These are phyloP conservation scores for Rambutsinella grinnellia DNA, from an alignment of 2,888 invertebrate genomes.

Conservation along the genomic window DNA sequence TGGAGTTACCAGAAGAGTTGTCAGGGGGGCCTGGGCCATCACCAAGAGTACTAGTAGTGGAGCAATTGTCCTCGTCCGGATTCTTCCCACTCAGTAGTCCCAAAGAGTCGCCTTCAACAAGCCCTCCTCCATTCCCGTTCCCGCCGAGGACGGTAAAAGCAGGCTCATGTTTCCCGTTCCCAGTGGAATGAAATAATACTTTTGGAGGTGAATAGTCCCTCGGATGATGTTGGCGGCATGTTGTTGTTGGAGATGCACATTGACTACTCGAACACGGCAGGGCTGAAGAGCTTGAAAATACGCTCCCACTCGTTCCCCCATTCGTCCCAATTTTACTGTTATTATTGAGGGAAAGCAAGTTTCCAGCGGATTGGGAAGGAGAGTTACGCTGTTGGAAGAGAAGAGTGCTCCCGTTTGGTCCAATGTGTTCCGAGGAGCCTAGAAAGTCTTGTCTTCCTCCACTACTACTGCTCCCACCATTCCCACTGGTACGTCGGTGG, in stretches of 20 bases:
- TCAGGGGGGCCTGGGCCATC: constrained; percentile 63
- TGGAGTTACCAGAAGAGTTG: constrained; percentile 58
- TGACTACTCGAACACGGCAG: neutral
- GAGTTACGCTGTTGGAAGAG: constrained; percentile 30
- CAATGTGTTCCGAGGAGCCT: constrained; percentile 42
- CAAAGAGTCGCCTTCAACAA: constrained; percentile 52
- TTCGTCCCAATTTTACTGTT: constrained; percentile 13
- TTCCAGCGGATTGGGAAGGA: constrained; percentile 26
- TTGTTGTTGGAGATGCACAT: constrained; percentile 1
- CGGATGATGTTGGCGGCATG: constrained; percentile 17
- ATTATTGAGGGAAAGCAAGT: constrained; percentile 36
- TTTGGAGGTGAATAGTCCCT: constrained; percentile 49
- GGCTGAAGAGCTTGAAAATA: neutral
- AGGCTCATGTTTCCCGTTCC: constrained; percentile 6
- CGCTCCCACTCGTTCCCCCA: neutral
- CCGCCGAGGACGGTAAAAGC: constrained; percentile 29
- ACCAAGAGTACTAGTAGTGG: constrained; percentile 65
- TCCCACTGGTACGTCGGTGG: constrained; percentile 15
- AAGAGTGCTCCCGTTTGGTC: constrained; percentile 24
- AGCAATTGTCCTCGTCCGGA: constrained; percentile 64
- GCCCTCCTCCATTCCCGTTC: constrained; percentile 9
- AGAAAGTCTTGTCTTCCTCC: constrained; percentile 33
- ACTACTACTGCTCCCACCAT: neutral
- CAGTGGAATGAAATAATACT: constrained; percentile 46
- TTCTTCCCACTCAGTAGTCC: constrained; percentile 59